Evolutionary conservation across 2,797 vertebrate species (phyloP).

Genomic region (Cryptoprocta ferox): DNA sequence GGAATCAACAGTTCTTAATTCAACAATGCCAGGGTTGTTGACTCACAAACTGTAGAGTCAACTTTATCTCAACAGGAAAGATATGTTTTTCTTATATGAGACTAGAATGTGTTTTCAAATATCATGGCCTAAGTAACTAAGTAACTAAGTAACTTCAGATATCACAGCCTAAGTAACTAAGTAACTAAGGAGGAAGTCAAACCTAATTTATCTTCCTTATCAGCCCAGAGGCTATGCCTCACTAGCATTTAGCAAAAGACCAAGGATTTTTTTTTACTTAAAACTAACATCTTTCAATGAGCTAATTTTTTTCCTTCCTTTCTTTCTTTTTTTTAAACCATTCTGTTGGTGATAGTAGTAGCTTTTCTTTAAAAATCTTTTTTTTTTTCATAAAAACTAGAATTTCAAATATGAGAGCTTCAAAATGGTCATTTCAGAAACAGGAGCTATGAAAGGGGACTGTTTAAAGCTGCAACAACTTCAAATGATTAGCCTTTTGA

Average conservation of each 20-base stretch:
- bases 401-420: constrained; percentile 1
- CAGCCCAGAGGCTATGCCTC: neutral
- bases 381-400: neutral
- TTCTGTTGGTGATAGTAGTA: neutral
- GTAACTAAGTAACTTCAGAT: neutral
- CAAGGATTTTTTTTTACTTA: neutral
- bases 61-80: neutral
- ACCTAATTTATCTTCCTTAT: neutral
- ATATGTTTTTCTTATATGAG: neutral
- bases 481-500: constrained; percentile 50
- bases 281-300: constrained; percentile 9
- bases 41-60: neutral
- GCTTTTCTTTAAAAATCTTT: neutral
- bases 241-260: neutral
- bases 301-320: neutral
- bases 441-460: neutral
- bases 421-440: neutral
- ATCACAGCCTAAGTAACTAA: neutral
- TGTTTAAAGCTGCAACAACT: constrained; percentile 7
- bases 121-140: neutral
- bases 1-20: neutral
- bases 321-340: neutral
- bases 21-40: neutral
- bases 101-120: neutral
- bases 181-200: neutral